phyloP scores from a whole-genome alignment of 2,797 vertebrate genomes.

The Acanthiza pusilla region DNA sequence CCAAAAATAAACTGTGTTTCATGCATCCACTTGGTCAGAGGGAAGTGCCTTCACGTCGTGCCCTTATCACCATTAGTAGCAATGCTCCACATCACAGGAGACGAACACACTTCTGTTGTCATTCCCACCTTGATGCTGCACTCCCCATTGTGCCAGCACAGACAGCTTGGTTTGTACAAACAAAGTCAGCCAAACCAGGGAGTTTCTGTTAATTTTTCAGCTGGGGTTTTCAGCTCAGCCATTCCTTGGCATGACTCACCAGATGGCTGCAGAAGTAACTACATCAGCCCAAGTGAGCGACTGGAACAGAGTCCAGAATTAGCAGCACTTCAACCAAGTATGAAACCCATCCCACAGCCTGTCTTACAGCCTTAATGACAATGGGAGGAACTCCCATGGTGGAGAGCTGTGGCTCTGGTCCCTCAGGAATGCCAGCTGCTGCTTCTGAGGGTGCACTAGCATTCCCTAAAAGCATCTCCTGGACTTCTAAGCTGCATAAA shows the following conservation, averaged over 20 bases:
- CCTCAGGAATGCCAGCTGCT: neutral
- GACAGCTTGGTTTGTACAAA: neutral
- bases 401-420: neutral
- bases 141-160: neutral
- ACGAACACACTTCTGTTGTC: neutral
- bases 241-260: neutral
- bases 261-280: neutral
- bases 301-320: neutral
- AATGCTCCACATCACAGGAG: rapidly evolving
- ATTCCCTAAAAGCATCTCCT: neutral
- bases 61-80: neutral
- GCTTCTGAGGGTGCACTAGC: neutral
- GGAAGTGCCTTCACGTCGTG: rapidly evolving
- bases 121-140: neutral
- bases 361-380: neutral
- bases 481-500: neutral
- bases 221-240: neutral
- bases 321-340: neutral
- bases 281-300: neutral
- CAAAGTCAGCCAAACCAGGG: neutral
- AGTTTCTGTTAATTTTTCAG: neutral
- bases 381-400: neutral
- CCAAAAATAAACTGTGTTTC: neutral
- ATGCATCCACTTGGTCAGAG: neutral
- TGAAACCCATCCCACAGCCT: neutral